phyloP scores from a whole-genome alignment of 2,113 vertebrate species.

The Nymphicus hollandicus region DNA sequence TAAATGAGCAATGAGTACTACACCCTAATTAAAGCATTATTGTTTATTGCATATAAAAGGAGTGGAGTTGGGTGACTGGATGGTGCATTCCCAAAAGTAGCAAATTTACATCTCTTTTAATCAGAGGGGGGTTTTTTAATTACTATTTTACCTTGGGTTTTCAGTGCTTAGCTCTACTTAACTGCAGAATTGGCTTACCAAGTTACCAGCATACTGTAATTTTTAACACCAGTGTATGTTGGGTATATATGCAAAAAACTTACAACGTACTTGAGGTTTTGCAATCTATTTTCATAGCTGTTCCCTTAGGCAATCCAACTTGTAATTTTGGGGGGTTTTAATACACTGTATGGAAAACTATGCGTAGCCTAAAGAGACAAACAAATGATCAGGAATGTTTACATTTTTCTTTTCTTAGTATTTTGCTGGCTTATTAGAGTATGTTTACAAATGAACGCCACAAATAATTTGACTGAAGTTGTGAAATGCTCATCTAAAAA shows the following conservation, averaged over 20 bases:
- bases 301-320: not conserved
- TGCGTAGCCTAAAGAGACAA: not conserved
- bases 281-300: not conserved
- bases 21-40: not conserved
- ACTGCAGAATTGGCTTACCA: not conserved
- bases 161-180: not conserved
- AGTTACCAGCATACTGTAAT: not conserved
- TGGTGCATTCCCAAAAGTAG: not conserved
- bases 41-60: not conserved
- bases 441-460: not conserved
- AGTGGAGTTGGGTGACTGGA: not conserved
- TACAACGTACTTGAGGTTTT: not conserved
- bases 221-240: not conserved
- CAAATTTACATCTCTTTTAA: not conserved
- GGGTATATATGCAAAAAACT: not conserved
- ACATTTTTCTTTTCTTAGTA: not conserved
- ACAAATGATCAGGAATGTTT: not conserved
- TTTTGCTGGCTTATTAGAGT: not conserved
- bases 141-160: not conserved
- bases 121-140: not conserved
- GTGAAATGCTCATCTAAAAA: not conserved
- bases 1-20: not conserved
- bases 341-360: not conserved
- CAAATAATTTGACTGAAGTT: not conserved
- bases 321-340: not conserved